Evolutionary conservation across 1,140 invertebrate species (phyloP), one percentile per base, ranked within the genome.

Genomic region (Asobara japonica): DNA sequence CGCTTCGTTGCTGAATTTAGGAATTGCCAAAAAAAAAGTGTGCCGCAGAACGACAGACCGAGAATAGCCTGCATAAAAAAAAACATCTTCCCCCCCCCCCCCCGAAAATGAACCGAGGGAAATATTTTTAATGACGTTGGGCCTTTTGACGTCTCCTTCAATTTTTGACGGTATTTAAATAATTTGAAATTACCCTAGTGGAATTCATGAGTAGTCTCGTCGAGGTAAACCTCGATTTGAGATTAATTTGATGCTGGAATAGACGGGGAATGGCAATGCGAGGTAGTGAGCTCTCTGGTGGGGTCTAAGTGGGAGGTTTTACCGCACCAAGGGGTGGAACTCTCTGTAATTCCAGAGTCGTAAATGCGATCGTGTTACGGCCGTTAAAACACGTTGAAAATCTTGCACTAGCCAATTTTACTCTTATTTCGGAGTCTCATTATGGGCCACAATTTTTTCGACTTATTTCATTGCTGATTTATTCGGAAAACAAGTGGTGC

Each of bases 301-400:
- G 51, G 51, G 51, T 56, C 22, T 27, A 56, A 56, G 51, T 22
- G 25, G 51, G 51, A 25, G 51, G 22, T 56, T 56, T 56, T 11
- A 56, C 22, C 45, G 45, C 45, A 51, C 45, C 16, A 51, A 56
- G 51, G 51, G 51, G 51, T 56, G 22, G 51, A 6, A 3, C 22
- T 10, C 18, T 56, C 41, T 56, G 16, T 56, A 56, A 56, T 56
- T 56, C 51, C 51, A 22, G 51, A 56, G 51, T 56, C 51, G 51
- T 56, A 56, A 56, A 56, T 27, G 51, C 22, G 22, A 25, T 18
- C 51, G 51, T 56, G 22, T 56, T 56, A 56, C 51, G 51, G 25
- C 51, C 51, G 51, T 56, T 56, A 22, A 56, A 22, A 22, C 20
- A 56, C 22, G 8, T 18, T 56, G 51, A 22, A 56, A 27, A 56